Conservation (phyloP, 92 coral and sea anemone species). For the Bergia puertoricense region DNA sequence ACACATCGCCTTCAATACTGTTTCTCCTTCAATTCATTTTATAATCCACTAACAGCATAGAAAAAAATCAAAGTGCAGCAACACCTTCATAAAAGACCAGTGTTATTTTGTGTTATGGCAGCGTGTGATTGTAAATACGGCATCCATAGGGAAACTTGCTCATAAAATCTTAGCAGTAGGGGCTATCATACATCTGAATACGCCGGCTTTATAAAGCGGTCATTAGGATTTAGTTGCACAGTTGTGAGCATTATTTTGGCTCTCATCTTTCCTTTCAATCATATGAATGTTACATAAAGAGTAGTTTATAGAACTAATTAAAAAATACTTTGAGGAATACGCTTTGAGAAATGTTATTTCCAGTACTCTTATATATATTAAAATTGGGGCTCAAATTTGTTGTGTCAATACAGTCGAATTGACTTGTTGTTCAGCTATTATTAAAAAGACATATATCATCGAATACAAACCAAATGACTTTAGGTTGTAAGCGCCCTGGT, state of each 20-base stretch:
- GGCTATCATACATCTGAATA: too few species aligned
- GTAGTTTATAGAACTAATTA: background rate
- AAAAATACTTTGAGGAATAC: background rate
- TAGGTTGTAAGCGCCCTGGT: background rate
- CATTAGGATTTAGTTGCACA: background rate
- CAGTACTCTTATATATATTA: background rate
- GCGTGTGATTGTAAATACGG: too few species aligned
- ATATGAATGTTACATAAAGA: background rate
- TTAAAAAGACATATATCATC: background rate
- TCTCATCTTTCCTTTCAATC: background rate
- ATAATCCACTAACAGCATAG: too few species aligned
- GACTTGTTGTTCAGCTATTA: background rate
- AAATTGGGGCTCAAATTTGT: constrained; percentile 1
- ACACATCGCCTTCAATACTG: too few species aligned
- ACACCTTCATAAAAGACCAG: too few species aligned
- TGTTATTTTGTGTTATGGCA: too few species aligned
- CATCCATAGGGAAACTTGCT: too few species aligned
- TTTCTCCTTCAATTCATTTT: too few species aligned
- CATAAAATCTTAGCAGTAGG: too few species aligned
- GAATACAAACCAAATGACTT: background rate
- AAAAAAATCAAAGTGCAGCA: too few species aligned
- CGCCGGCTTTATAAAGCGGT: too few species aligned
- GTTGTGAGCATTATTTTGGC: background rate
- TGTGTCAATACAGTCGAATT: background rate
- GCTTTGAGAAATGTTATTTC: background rate